Evolutionary conservation across 2,113 vertebrate species (phyloP), one percentile per base, ranked within the genome.

Genomic region (Nycticorax nycticorax): DNA sequence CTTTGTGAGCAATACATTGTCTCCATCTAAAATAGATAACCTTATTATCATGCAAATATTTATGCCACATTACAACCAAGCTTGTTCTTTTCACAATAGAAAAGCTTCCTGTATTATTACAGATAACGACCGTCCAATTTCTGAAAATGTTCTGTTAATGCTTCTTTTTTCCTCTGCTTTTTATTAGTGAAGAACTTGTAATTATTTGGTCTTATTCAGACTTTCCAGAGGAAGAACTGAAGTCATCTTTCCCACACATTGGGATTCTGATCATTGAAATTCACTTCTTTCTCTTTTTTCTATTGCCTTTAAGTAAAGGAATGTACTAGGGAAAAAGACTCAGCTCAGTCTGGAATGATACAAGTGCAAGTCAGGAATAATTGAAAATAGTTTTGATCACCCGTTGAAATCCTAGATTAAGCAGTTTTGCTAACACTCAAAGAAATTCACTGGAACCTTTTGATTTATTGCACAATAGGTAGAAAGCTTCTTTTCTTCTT

Each of bases 361-460:
- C 84, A 94, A 98, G 84, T 77, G 80, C 52, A 97, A 95, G 94
- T 96, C 85, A 97, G 83, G 64, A 96, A 95, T 93, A 95, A 77
- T 94, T 97, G 93, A 89, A 85, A 82, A 94, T 91, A 92, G 87
- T 97, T 97, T 97, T 97, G 94, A 92, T 96, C 96, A 95, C 83
- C 63, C 74, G 86, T 94, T 96, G 63, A 96, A 95, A 79, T 93
- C 92, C 78, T 82, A 92, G 79, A 96, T 96, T 96, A 96, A 96
- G 96, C 95, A 94, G 80, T 96, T 86, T 85, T 94, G 76, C 89
- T 96, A 93, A 30, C 76, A n/a, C 77, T 94, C 93, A 92, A 95
- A 93, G 93, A 95, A 95, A 92, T 95, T 76, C 88, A 75, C 66
- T 92, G 91, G 87, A 93, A 96, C 84, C 88, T 94, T 96, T 97